These are phyloP conservation scores for Crax fasciolata DNA, from an alignment of 2,797 vertebrate species.

Conservation along the genomic window DNA sequence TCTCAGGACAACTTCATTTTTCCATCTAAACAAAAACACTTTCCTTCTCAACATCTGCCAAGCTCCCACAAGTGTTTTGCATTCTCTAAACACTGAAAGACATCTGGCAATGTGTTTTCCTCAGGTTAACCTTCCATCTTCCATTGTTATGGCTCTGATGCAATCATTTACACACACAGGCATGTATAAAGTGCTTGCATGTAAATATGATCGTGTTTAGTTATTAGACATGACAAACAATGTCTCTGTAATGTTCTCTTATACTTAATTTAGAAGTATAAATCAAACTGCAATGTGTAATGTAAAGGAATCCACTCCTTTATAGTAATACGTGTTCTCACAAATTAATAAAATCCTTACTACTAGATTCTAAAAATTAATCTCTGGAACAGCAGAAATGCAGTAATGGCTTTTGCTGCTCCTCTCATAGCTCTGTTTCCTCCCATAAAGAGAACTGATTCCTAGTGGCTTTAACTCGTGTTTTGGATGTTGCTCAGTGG, in stretches of 20 bases:
- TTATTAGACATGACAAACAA: neutral
- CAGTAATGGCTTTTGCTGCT: neutral
- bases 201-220: neutral
- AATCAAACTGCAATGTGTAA: neutral
- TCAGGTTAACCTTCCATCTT: neutral
- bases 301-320: neutral
- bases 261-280: neutral
- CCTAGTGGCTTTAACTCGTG: neutral
- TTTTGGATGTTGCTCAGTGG: neutral
- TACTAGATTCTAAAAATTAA: neutral
- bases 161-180: neutral
- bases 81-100: neutral
- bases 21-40: neutral
- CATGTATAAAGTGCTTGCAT: neutral
- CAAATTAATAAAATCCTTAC: neutral
- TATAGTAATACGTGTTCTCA: neutral
- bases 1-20: neutral
- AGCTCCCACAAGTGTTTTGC: neutral
- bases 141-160: neutral
- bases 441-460: neutral
- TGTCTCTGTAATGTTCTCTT: neutral
- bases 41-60: neutral
- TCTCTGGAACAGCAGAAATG: neutral
- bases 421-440: neutral
- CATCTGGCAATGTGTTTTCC: neutral